These are phyloP conservation scores for Trichopria drosophilae DNA, from an alignment of 2,888 invertebrate genomes.

Conservation along the genomic window DNA sequence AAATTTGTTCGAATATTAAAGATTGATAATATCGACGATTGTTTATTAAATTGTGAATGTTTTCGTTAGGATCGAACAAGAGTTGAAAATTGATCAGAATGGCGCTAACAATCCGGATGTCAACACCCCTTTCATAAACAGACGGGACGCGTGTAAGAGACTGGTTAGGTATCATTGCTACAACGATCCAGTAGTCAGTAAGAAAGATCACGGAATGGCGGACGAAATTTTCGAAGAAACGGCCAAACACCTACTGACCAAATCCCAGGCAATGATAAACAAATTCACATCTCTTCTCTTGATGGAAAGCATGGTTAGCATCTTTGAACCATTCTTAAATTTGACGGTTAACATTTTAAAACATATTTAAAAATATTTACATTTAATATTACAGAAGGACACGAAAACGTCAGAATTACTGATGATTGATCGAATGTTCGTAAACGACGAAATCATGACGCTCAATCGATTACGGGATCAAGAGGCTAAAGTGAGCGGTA, in stretches of 20 bases:
- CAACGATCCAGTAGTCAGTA: slow-evolving; percentile 67
- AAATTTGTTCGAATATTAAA: neutral
- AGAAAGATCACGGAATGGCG: slow-evolving; percentile 69
- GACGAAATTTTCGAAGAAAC: slow-evolving; percentile 72
- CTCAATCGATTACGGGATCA: slow-evolving; percentile 66
- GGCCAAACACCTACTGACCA: slow-evolving; percentile 69
- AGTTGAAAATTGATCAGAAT: slow-evolving; percentile 74
- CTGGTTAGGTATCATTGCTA: slow-evolving; percentile 77
- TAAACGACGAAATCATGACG: slow-evolving; percentile 73
- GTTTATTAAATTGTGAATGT: neutral
- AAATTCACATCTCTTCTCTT: slow-evolving; percentile 74
- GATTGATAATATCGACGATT: neutral
- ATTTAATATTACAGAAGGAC: slow-evolving; percentile 62
- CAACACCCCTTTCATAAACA: slow-evolving; percentile 70
- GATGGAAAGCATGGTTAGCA: slow-evolving; percentile 75
- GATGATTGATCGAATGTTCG: slow-evolving; percentile 75
- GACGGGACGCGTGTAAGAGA: slow-evolving; percentile 75
- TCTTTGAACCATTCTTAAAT: neutral
- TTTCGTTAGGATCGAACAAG: slow-evolving; percentile 74
- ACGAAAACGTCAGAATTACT: slow-evolving; percentile 76
- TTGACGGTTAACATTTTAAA: slow-evolving; percentile 14
- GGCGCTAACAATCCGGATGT: slow-evolving; percentile 75
- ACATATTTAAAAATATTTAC: slow-evolving; percentile 17
- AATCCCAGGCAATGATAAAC: slow-evolving; percentile 71
- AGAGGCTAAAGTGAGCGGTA: slow-evolving; percentile 54